Evolutionary conservation across 2,113 vertebrate genomes (phyloP), one percentile per base, ranked within the genome.

Genomic region (Saguinus midas): DNA sequence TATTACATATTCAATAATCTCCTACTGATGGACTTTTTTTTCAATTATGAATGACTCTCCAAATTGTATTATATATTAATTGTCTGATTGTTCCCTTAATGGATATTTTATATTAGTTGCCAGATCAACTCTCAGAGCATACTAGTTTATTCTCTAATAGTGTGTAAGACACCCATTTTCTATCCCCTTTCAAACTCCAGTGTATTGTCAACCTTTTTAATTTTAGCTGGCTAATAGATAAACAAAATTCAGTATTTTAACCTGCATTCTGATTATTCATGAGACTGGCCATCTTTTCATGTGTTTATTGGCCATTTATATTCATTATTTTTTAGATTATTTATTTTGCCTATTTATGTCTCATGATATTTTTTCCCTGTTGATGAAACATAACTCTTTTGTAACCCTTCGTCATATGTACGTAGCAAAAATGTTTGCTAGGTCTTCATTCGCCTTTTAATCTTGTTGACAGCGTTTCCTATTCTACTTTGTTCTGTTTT

Each of bases 1-100:
- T 32, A 82, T 72, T 64, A 83, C 66, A 84, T 79, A 79, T 84
- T 72, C 72, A 88, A 37, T 94, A 96, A 91, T 88, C 12, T 91
- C 76, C 32, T 78, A 79, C 17, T 64, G 66, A 61, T 80, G 21
- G n/a, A 16, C 87, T 78, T 86, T 87, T 68, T 73, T 91, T 61
- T 76, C 81, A 87, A 45, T 82, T 94, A 84, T 75, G 80, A 87
- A 73, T 94, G 64, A 94, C 68, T 84, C 25, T 73, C 35, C 64
- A 81, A 82, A 91, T 61, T 83, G 79, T 85, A 40, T 68, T 88
- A 81, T 91, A 2, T 78, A 72, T 78, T 66, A 87, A 70, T 80
- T 92, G 43, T 81, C 55, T 91, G 16, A 37, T 76, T 94, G 66
- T 93, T 83, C 52, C 16, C 66, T 85, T 96, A 73, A 83, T 93